Conservation (phyloP, 2,888 invertebrate genomes). For the Cryptocheilus praepositus region DNA sequence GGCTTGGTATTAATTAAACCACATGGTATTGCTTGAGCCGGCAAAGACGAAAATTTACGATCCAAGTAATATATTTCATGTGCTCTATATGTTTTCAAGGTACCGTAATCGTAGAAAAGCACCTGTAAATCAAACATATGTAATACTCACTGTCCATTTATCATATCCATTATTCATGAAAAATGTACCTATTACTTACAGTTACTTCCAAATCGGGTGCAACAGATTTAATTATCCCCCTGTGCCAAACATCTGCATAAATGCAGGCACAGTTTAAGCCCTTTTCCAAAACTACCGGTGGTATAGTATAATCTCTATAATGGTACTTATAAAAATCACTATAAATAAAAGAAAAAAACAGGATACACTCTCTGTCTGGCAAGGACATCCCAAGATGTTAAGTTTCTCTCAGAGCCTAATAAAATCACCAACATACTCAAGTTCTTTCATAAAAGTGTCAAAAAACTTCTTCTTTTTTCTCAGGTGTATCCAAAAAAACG, state of each 20-base stretch:
- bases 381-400: not conserved
- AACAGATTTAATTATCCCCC: constrained; percentile 64
- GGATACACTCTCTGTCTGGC: not conserved
- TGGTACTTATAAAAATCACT: constrained; percentile 58
- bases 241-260: constrained; percentile 64
- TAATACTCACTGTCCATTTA: constrained; percentile 3
- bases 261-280: constrained; percentile 67
- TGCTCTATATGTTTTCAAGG: constrained; percentile 59
- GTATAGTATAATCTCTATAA: constrained; percentile 51
- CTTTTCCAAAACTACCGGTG: constrained; percentile 59
- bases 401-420: not conserved
- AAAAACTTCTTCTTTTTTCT: constrained; percentile 50
- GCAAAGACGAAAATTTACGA: constrained; percentile 60
- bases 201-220: constrained; percentile 58
- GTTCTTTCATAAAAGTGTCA: constrained; percentile 56
- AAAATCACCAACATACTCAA: constrained; percentile 51
- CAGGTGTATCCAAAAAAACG: constrained; percentile 69
- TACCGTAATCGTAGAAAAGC: constrained; percentile 71
- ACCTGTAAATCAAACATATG: constrained; percentile 50
- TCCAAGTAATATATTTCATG: constrained; percentile 61
- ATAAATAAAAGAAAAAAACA: constrained; percentile 24
- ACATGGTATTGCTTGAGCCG: constrained; percentile 69
- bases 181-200: constrained; percentile 52
- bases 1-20: constrained; percentile 65
- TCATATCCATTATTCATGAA: constrained; percentile 10